A percentile compares a stretch with the other conserved stretches of the same genome.
Conservation (phyloP, 1,140 invertebrate genomes). For the Steinernema feltiae region DNA sequence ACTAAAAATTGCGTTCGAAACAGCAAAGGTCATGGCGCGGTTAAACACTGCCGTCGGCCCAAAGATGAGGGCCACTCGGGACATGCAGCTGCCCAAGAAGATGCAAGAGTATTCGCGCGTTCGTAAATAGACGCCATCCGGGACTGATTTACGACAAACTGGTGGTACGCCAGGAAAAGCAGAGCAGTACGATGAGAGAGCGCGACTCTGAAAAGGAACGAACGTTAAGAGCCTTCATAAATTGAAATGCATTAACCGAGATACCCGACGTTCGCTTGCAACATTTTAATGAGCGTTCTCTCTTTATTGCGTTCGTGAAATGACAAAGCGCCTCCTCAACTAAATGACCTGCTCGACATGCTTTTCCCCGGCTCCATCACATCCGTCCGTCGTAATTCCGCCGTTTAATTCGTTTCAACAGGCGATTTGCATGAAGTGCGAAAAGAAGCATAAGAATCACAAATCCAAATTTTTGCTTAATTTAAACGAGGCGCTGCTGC, state of each 20-base stretch:
- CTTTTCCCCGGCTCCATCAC: too few species aligned
- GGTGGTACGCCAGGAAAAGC: neutral
- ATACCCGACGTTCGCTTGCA: too few species aligned
- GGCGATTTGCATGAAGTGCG: too few species aligned
- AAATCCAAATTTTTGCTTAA: too few species aligned
- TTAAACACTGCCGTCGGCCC: neutral
- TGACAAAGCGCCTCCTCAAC: too few species aligned
- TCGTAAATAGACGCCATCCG: conserved; percentile 15
- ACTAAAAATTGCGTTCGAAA: neutral
- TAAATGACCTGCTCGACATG: too few species aligned
- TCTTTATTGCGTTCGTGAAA: neutral
- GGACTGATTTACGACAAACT: conserved; percentile 11
- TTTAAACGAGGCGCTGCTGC: neutral
- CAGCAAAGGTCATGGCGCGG: neutral
- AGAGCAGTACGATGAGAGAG: neutral
- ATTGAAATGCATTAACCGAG: neutral
- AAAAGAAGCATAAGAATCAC: too few species aligned
- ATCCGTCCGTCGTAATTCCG: too few species aligned
- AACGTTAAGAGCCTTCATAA: neutral
- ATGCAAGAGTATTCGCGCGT: conserved; percentile 12
- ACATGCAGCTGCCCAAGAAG: neutral
- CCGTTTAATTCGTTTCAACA: too few species aligned
- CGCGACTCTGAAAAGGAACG: neutral
- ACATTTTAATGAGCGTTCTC: too few species aligned
- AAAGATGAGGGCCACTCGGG: neutral